Base-by-base conservation (phyloP, 2,888 invertebrate species). In the Nomada fucata region DNA sequence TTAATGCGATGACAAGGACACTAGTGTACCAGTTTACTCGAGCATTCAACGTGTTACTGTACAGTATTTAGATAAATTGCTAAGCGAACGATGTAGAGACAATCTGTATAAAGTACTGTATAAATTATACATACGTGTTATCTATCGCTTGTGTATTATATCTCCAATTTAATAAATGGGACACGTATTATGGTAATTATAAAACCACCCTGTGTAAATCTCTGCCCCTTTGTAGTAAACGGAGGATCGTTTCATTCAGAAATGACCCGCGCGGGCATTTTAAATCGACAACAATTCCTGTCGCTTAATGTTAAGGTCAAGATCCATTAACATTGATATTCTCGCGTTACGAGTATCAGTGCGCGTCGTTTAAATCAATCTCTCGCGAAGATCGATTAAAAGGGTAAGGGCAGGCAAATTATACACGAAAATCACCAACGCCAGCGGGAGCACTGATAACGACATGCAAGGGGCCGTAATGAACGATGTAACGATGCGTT, bases 81-180 rank as follows among this genome's bases (percentile, higher is more conserved):
- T 91, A 89, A 91, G 88, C 87, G 87, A 90, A 85, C 61, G 68
- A 89, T 79, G 86, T 90, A 89, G 86, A 90, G 91, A 91, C 90
- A 91, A 91, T 91, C 91, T 91, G 91, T 91, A 91, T 90, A 91
- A 91, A 88, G 88, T 90, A 93, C 90, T 93, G 93, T 93, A 93
- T 93, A 93, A 93, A 93, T 92, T 93, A 93, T 93, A 93, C 92
- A 93, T 93, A 93, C 91, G 91, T 93, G 92, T 93, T 93, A 93
- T 90, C 90, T 91, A 92, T 91, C 91, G 91, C 92, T 92, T 93
- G 90, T 93, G 92, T 93, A 93, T 91, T 91, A 93, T 92, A 92
- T 91, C 92, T 92, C 91, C 91, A 90, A 92, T 92, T 92, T 90
- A 92, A 92, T 92, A 92, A 92, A 92, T 92, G 92, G 92, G 91